Percentiles rank a stretch among this genome's conserved stretches.
phyloP scores from a whole-genome alignment of 1,140 invertebrate genomes.

The Solenopsis invicta region DNA sequence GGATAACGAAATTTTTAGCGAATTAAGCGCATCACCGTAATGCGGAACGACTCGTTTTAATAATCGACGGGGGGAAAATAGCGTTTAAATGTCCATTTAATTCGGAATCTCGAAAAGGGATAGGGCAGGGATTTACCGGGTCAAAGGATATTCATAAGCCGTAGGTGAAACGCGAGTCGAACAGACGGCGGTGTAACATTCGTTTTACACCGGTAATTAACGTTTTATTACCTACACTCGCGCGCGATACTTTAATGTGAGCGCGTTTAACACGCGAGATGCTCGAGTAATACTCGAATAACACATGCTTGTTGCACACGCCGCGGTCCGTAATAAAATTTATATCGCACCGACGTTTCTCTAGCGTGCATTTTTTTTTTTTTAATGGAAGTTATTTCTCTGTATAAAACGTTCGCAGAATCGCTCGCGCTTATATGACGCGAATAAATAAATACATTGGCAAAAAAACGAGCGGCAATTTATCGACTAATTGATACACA shows the following conservation, averaged over 20 bases:
- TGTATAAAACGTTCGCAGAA: conserved; percentile 29
- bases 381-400: conserved; percentile 25
- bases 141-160: conserved; percentile 40
- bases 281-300: conserved; percentile 45
- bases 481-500: not conserved
- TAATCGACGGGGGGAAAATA: not conserved
- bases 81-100: conserved; percentile 27
- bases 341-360: conserved; percentile 46
- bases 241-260: conserved; percentile 27
- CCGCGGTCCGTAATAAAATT: conserved; percentile 52
- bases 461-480: conserved; percentile 8
- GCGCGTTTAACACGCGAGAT: conserved; percentile 42
- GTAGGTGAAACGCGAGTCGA: conserved; percentile 14
- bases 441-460: conserved; percentile 35
- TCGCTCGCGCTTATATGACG: not conserved
- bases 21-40: conserved; percentile 16
- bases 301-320: conserved; percentile 47
- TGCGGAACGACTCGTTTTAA: conserved; percentile 15
- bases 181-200: not conserved
- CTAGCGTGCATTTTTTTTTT: conserved; percentile 6
- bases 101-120: conserved; percentile 2
- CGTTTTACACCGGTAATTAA: conserved; percentile 47
- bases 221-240: conserved; percentile 42
- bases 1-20: conserved; percentile 35
- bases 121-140: not conserved